These are phyloP conservation scores for Pycnonotus jocosus DNA, from an alignment of 2,113 vertebrate genomes.

Conservation along the genomic window DNA sequence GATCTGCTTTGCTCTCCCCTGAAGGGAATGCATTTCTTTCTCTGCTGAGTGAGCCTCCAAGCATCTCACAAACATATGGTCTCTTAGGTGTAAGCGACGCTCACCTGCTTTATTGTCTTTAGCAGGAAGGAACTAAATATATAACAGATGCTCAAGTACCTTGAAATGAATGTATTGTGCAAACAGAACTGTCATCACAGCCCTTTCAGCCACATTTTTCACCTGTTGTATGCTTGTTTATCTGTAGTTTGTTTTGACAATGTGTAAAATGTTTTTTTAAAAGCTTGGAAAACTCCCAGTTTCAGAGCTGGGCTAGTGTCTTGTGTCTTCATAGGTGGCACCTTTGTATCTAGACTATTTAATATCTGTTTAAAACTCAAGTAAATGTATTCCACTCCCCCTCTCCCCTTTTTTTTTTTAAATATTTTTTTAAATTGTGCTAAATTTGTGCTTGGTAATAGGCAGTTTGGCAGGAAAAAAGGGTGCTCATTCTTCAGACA, in stretches of 20 bases:
- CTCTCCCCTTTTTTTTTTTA: rapidly evolving
- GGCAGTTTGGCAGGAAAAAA: not conserved
- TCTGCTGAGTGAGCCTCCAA: not conserved
- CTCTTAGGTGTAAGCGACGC: not conserved
- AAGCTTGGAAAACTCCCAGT: not conserved
- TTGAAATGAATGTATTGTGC: conserved; percentile 7
- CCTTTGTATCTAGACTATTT: not conserved
- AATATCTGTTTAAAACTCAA: not conserved
- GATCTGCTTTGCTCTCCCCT: not conserved
- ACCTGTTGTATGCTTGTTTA: conserved; percentile 6
- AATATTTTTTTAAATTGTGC: not conserved
- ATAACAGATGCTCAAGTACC: conserved; percentile 14
- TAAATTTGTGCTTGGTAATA: not conserved
- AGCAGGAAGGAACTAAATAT: not conserved
- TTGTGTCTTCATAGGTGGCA: not conserved
- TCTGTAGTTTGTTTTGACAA: conserved; percentile 17
- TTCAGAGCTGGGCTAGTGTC: not conserved
- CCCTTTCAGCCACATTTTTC: conserved; percentile 21
- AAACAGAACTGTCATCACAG: conserved; percentile 23
- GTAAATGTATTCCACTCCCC: not conserved
- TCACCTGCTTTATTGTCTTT: conserved; percentile 19
- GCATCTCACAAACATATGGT: not conserved
- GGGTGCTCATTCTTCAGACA: not conserved
- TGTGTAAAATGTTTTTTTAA: not conserved
- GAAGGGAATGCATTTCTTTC: not conserved